Base-by-base conservation (phyloP, 2,797 vertebrate genomes). In the Gymnoscopelus braueri region DNA sequence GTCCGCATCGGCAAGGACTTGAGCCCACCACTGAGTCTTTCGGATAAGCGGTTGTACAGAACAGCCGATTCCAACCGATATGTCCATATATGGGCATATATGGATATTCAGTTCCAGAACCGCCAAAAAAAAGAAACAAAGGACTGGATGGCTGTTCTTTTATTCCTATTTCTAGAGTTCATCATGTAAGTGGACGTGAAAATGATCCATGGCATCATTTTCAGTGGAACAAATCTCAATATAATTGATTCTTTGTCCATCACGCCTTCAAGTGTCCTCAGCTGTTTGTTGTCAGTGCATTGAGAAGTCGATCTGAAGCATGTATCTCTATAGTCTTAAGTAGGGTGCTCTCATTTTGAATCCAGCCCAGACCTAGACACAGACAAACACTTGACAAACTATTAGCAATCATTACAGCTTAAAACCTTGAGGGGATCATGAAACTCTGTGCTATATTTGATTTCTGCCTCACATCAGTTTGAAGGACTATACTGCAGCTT, bases 361-460 rank as follows among this genome's bases (percentile, higher is more conserved):
- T 55, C 44, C 58, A 48, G 39, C 59, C 10, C 19, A 62, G 35
- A 54, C 5, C 51, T 57, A n/a, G 26, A 48, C n/a, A 24, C 11
- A 10, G 60, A n/a, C 53, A 13, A 35, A 66, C 32, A 32, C 50
- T 15, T 7, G 15, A 47, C 50, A 65, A 75, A 29, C 61, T 32
- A 74, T 62, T 62, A 63, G 29, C 3, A 53, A 11, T 71, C 29
- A 19, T 4, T 32, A 39, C 8, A 48, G n/a, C 68, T 58, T n/a
- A 59, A 65, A 74, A 63, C 15, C 53, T 55, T 23, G 19, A 55
- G 53, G 19, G 9, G 15, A 55, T 52, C 13, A 52, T 52, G 1
- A n/a, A 52, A 29, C 26, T 29, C 26, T 29, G 26, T 29, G 26
- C 26, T 29, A 29, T 39, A 39, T 7, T 39, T 39, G 35, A 6